These are phyloP conservation scores for Phortica okadai DNA, from an alignment of 2,888 invertebrate species.

Conservation along the genomic window DNA sequence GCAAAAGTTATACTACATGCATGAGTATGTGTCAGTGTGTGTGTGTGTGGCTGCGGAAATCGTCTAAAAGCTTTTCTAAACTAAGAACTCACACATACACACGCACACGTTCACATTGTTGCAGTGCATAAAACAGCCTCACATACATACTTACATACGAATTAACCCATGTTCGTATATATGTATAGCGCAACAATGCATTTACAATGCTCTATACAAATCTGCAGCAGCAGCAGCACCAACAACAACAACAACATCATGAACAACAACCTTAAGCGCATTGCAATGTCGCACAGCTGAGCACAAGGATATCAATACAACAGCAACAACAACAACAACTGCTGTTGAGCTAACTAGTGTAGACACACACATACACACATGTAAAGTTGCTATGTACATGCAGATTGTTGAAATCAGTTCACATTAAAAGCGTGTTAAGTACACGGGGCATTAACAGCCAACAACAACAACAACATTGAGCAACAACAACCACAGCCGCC, in stretches of 20 bases:
- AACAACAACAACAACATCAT: background rate
- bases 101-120: background rate
- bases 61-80: conserved; percentile 22
- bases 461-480: background rate
- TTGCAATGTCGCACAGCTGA: conserved; percentile 41
- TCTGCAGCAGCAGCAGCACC: background rate
- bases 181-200: background rate
- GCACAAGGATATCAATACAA: conserved; percentile 37
- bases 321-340: conserved; percentile 1
- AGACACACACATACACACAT: conserved; percentile 1
- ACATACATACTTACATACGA: background rate
- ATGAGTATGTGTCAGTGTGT: background rate
- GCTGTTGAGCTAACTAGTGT: background rate
- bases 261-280: conserved; percentile 33
- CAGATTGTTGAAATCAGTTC: background rate
- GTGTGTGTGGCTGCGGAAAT: conserved; percentile 10
- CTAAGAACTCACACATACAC: background rate
- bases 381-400: background rate
- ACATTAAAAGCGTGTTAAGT: background rate
- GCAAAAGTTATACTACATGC: background rate
- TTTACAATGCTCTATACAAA: conserved; percentile 11
- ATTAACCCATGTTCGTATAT: conserved; percentile 5
- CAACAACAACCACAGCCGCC: too few species aligned
- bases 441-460: background rate
- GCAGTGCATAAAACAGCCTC: background rate